Evolutionary conservation across 2,888 invertebrate species (phyloP), one percentile per base, ranked within the genome.

Genomic region (Melinopterus prodromus): DNA sequence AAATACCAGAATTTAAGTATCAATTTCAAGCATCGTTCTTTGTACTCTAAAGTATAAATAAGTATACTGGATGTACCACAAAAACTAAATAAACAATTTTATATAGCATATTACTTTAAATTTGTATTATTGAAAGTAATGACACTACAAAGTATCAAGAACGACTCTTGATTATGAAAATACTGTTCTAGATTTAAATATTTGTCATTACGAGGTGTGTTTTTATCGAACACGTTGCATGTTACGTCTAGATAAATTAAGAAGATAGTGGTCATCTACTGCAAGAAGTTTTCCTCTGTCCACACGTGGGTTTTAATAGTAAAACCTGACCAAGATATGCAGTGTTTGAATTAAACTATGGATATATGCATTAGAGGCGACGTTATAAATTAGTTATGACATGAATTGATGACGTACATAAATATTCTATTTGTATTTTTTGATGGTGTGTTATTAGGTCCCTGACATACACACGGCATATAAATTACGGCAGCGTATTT

Each of bases 381-480:
- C 74, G 74, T 74, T 74, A 74, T 37, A 74, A 80, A 77, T 80
- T 78, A 78, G 78, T 78, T 78, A 76, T 75, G 78, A 76, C 78
- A 78, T 76, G 69, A 76, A 79, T 79, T 79, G 78, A 79, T 80
- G 79, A 77, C 75, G 72, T 77, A 38, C 80, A 80, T 80, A 80
- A 80, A 80, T 79, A 80, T 77, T 38, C 79, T 77, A 80, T 79
- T 79, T 79, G 79, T 80, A 79, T 76, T 80, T 79, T 80, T 78
- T 78, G 71, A 78, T 70, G 78, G 80, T 78, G 71, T 80, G 78
- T 80, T 78, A 78, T 80, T 76, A 77, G 77, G 77, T 35, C 77
- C 71, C 74, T 16, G 71, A 71, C 16, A 53, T 53, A 53, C 80
- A 75, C 78, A 78, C 80, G 77, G 77, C 71, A 79, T 79, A 80